Base-by-base conservation (phyloP, 2,888 invertebrate species). In the Kryphioiulus occultus region DNA sequence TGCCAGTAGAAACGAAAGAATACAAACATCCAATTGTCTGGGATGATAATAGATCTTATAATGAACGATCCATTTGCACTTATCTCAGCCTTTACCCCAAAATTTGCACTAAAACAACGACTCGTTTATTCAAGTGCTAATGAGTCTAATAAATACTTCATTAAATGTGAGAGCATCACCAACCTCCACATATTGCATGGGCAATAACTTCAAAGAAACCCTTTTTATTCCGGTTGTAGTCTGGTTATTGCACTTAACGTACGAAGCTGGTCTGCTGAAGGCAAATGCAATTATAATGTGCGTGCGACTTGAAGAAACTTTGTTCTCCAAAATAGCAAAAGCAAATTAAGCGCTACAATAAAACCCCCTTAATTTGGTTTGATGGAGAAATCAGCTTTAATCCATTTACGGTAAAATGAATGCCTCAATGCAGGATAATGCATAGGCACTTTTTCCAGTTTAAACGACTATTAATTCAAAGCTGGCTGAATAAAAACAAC, bases 171-270 rank as follows among this genome's bases (percentile, higher is more conserved):
- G 59, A n/a, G 59, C 22, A 4, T 22, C 9, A 9, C n/a, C 59
- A 59, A n/a, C 3, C 7, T 19, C 19, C 19, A 59, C 59, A 22
- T 9, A 9, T 19, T n/a, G 7, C 7, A 1, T n/a, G 59, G n/a
- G 59, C n/a, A 7, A 5, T 22, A 59, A 59, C 59, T 59, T 59
- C 59, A 59, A n/a, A 59, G 19, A 59, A 59, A 22, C n/a, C n/a
- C n/a, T 59, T 59, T 59, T 59, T 59, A 59, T 59, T 59, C 59
- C 59, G n/a, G 59, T 59, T 59, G 59, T n/a, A 59, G 59, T 59
- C 59, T 59, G 19, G 59, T 59, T 59, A n/a, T 35, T n/a, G 59
- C 59, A n/a, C 59, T 53, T 53, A 53, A 53, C 53, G 53, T 0
- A 2, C 19, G 53, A 53, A 53, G 53, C 53, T 53, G 19, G 53